Base-by-base conservation (phyloP, 2,797 vertebrate genomes). In the Saxicola maurus region DNA sequence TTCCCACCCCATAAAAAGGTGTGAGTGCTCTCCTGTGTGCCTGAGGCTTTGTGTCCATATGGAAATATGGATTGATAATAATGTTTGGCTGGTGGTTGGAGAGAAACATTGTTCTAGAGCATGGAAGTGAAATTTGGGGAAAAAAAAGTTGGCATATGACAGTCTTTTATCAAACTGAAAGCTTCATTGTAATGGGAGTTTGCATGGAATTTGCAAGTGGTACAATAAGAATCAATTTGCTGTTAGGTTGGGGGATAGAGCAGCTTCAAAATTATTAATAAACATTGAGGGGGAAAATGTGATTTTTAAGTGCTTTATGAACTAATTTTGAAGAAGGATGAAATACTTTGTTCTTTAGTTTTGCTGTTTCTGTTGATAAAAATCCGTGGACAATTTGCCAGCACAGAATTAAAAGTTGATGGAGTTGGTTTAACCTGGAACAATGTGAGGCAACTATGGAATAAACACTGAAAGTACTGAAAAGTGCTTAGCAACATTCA, bases 181-280 rank as follows among this genome's bases (percentile, higher is more conserved):
- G 25, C 40, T 33, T 6, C 0, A 1, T 52, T 62, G 7, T 43
- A 45, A 73, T 48, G 42, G 61, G 55, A 38, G 75, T 90, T 89
- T 9, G 4, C 53, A 14, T 57, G 46, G 60, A 37, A 73, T 89
- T 81, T 78, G 42, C 30, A 40, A 30, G 49, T 28, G 15, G 8
- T 18, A 14, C 11, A 3, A 18, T 20, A 13, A 48, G 49, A 73
- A 37, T 75, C 35, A 53, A 61, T 78, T 52, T 57, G 27, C 43
- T 82, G 12, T 62, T 59, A 27, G n/a, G 30, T 80, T 82, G 60
- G 79, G 43, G 52, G 56, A 65, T 62, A 69, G 59, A 78, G 30
- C 9, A 40, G 52, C 68, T 92, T 84, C n/a, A 74, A 59, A 81
- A 90, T 82, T 62, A 64, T 38, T 90, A 83, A 81, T 66, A 90